These are phyloP conservation scores for Phalacrocorax pelagicus DNA, from an alignment of 2,113 vertebrate genomes.

Conservation along the genomic window DNA sequence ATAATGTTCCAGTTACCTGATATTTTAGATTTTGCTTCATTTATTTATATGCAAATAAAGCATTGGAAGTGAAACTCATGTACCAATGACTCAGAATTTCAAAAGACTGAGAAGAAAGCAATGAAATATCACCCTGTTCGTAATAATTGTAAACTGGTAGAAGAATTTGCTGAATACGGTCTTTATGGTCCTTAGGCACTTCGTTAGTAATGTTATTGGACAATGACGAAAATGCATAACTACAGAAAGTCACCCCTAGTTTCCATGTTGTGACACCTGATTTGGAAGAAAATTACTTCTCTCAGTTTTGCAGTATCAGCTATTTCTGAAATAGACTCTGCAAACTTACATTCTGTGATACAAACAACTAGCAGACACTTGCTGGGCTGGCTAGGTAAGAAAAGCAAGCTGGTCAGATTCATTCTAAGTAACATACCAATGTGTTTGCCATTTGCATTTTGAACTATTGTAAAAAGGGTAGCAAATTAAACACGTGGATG, in stretches of 20 bases:
- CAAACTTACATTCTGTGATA: background rate
- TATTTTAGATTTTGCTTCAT: background rate
- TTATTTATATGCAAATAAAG: slow-evolving; percentile 15
- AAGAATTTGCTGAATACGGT: slow-evolving; percentile 16
- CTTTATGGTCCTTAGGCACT: background rate
- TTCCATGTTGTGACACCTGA: background rate
- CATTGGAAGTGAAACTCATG: background rate
- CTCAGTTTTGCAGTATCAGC: background rate
- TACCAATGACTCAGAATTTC: slow-evolving; percentile 11
- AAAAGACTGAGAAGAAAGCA: background rate
- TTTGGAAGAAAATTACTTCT: background rate
- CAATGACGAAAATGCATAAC: slow-evolving; percentile 1
- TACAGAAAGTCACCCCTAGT: background rate
- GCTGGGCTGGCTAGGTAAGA: background rate
- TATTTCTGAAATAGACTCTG: background rate
- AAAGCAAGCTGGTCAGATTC: background rate
- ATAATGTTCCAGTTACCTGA: background rate
- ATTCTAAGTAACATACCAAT: background rate
- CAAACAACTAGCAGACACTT: background rate
- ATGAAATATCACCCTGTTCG: background rate
- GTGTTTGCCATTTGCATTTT: background rate
- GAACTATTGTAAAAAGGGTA: background rate
- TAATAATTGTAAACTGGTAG: background rate
- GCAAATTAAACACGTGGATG: background rate
- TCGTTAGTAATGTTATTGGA: background rate